Evolutionary conservation across 2,888 invertebrate genomes (phyloP).

Genomic region (Petrolisthes manimaculis): DNA sequence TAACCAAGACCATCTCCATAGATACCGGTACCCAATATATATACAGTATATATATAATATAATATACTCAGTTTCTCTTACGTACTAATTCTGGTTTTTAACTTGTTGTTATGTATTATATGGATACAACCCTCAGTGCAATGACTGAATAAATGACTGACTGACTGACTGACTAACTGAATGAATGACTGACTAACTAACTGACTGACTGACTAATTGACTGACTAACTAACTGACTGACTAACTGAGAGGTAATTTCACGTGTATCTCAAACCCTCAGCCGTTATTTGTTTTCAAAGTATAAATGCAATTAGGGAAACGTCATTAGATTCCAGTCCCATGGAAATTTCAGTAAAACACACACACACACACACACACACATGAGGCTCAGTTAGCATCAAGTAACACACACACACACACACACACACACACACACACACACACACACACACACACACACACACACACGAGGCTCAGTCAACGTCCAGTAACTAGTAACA

Average conservation of each 20-base stretch:
- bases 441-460: neutral
- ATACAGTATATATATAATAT: too few species aligned
- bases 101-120: too few species aligned
- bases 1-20: too few species aligned
- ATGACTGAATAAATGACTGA: too few species aligned
- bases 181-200: too few species aligned
- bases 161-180: too few species aligned
- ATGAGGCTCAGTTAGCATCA: neutral
- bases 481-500: neutral
- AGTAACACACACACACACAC: neutral
- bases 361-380: neutral
- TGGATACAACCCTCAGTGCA: too few species aligned
- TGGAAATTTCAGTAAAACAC: neutral
- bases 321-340: constrained; percentile 21
- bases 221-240: too few species aligned
- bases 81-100: too few species aligned
- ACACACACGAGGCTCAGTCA: neutral
- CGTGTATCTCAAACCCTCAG: constrained; percentile 20
- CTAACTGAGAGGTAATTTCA: constrained; percentile 22
- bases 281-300: constrained; percentile 18
- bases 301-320: constrained; percentile 33
- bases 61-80: too few species aligned
- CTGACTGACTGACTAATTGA: too few species aligned
- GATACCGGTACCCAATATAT: too few species aligned
- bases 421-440: neutral